These are phyloP conservation scores for Lutjanus argentimaculatus DNA, from an alignment of 2,797 vertebrate genomes.

Conservation along the genomic window DNA sequence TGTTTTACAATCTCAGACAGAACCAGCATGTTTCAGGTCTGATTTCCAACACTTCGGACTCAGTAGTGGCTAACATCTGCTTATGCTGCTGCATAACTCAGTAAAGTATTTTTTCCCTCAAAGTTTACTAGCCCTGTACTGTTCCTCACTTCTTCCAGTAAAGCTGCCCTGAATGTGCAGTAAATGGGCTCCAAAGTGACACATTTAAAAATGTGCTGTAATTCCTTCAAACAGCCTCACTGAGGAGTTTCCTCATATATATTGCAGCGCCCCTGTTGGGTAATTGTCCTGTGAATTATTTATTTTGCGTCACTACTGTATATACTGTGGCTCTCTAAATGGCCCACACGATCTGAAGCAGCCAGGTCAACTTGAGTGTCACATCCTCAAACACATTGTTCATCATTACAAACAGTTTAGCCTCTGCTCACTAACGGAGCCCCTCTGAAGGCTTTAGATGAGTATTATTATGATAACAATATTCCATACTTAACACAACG, in stretches of 20 bases:
- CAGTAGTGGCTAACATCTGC: background rate
- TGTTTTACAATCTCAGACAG: too few relatives aligned
- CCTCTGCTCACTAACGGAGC: conserved; percentile 4
- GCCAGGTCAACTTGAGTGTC: conserved; percentile 38
- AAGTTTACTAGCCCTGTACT: background rate
- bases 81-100: background rate
- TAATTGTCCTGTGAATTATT: conserved; percentile 63
- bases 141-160: background rate
- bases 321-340: conserved; percentile 25
- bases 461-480: background rate
- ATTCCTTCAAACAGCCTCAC: conserved; percentile 32
- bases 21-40: background rate
- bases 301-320: conserved; percentile 41
- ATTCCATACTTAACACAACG: background rate
- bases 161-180: conserved; percentile 18
- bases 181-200: conserved; percentile 21
- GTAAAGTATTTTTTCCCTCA: background rate
- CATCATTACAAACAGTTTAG: conserved; percentile 7
- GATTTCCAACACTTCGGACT: background rate
- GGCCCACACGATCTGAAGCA: conserved; percentile 14
- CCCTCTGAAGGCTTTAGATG: background rate
- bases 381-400: background rate
- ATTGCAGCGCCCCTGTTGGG: conserved; percentile 31
- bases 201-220: conserved; percentile 30
- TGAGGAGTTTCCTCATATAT: conserved; percentile 35